phyloP scores from a whole-genome alignment of 2,797 vertebrate species.

The Ctenopoma kingsleyae region DNA sequence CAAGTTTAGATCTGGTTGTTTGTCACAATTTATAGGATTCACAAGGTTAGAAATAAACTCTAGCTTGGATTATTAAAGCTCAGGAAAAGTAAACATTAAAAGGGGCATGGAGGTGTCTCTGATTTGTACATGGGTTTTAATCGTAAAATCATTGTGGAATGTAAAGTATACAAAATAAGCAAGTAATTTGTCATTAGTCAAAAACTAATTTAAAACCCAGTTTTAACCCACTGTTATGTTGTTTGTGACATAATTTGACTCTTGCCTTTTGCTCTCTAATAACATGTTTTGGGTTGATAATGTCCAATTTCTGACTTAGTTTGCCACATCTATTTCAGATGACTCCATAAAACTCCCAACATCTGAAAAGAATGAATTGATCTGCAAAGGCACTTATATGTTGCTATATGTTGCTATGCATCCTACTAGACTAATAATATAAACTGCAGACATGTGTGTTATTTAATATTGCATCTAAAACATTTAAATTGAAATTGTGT shows the following conservation, averaged over 20 bases:
- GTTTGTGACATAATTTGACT: neutral
- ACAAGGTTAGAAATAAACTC: neutral
- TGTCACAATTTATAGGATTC: neutral
- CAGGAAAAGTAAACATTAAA: neutral
- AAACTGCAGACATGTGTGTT: too few species aligned
- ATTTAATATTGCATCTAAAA: too few species aligned
- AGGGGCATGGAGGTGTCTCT: neutral
- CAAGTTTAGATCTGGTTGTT: slow-evolving; percentile 1
- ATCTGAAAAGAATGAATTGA: neutral
- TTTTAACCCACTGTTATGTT: neutral
- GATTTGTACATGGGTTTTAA: neutral
- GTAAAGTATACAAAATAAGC: neutral
- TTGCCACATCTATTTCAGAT: neutral
- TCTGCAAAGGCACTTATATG: too few species aligned
- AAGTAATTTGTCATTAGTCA: neutral
- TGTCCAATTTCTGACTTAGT: neutral
- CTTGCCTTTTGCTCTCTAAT: neutral
- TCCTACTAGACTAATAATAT: neutral
- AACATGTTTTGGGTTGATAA: neutral
- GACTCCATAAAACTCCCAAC: too few species aligned
- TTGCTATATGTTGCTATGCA: neutral
- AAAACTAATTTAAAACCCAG: neutral
- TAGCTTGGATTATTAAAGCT: neutral
- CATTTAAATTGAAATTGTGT: too few species aligned
- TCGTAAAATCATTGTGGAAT: neutral